Evolutionary conservation across 1,140 invertebrate genomes (phyloP), one percentile per base, ranked within the genome.

Genomic region (Aplysia californica): DNA sequence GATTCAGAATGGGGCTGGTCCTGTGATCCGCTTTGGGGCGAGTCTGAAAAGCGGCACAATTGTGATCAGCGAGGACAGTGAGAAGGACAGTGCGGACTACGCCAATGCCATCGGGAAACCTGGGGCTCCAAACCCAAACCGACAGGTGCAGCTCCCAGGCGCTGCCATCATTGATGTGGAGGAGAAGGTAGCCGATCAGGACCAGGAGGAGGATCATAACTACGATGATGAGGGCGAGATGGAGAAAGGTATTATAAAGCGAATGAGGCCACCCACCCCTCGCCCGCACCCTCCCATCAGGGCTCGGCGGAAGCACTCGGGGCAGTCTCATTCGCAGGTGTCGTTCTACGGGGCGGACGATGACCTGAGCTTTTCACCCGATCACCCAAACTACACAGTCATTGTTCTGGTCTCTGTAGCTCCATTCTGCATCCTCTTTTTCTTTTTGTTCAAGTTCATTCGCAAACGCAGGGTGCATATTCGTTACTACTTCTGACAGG

Each of bases 371-470:
- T 72, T 31, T 26, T 65, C n/a, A 23, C 33, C 44, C 29, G 77
- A 78, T 31, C 58, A 58, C 3, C 77, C 77, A 3, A 73, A 73
- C 6, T 64, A 73, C 23, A 70, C 55, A n/a, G 39, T 68, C 3
- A 31, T 78, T 20, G 29, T 78, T n/a, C 21, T 83, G 26, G 31
- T 84, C 15, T 76, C 79, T 23, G 50, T 67, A n/a, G 73, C 77
- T 36, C 78, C 70, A 29, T 79, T 79, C 26, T 59, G 81, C 69
- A 72, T 84, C 23, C 66, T 85, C 15, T 67, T 85, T n/a, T 78
- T 85, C 64, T 79, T 85, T 66, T 79, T 84, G 69, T 84, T 76
- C 59, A 80, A 80, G 65, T 84, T 85, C 79, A 83, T 84, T 26
- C 80, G 76, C 41, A 83, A 82, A 61, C 77, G 84, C 58, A 61